phyloP scores from a whole-genome alignment of 1,140 invertebrate genomes.

The Procambarus virginalis region DNA sequence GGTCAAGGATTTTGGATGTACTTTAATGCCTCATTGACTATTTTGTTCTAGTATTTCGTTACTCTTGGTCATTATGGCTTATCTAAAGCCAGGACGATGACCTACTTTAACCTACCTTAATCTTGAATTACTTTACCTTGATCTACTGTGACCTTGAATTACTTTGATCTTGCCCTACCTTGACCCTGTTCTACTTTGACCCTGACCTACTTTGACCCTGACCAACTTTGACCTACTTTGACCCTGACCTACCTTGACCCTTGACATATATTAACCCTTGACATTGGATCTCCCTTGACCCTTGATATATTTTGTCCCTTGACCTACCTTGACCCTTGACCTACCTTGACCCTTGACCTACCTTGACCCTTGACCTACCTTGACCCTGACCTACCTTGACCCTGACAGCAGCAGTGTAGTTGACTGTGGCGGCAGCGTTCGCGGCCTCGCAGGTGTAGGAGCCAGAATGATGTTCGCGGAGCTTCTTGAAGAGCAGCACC shows the following conservation, averaged over 20 bases:
- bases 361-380: not conserved
- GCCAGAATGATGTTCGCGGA: slow-evolving; percentile 70
- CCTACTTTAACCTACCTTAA: too few species aligned
- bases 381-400: slow-evolving; percentile 73
- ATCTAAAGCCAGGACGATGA: too few species aligned
- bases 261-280: not conserved
- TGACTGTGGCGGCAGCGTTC: slow-evolving; percentile 70
- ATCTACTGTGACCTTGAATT: too few species aligned
- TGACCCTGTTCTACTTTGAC: not conserved
- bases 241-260: not conserved
- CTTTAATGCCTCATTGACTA: too few species aligned
- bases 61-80: too few species aligned
- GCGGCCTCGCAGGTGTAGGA: slow-evolving; percentile 72
- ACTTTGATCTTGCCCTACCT: not conserved
- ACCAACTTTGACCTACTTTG: not conserved
- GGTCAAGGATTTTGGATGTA: too few species aligned
- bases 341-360: not conserved
- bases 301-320: not conserved
- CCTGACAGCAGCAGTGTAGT: slow-evolving; percentile 67
- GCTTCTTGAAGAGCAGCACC: slow-evolving; percentile 71
- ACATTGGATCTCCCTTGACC: not conserved
- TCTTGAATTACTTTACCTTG: too few species aligned
- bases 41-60: too few species aligned
- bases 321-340: not conserved
- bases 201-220: not conserved